Evolutionary conservation across 2,888 invertebrate genomes (phyloP).

Genomic region (Pristionchus mayeri): DNA sequence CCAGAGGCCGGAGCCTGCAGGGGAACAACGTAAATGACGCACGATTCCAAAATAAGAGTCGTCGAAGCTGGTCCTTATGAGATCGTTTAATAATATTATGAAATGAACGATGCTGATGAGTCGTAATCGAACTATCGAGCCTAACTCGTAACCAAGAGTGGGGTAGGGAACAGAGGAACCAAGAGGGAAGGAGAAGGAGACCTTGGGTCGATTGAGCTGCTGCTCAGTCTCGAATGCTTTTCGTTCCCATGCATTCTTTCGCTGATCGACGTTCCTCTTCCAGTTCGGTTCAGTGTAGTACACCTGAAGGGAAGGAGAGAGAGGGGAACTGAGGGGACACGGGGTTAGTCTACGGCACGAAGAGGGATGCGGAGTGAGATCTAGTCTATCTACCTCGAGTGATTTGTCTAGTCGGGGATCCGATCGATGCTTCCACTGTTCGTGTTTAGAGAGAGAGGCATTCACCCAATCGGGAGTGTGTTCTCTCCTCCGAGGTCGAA

Average conservation of each 20-base stretch:
- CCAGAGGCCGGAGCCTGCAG: constrained; percentile 59
- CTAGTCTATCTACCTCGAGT: constrained; percentile 46
- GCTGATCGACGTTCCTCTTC: constrained; percentile 68
- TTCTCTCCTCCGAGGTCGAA: constrained; percentile 56
- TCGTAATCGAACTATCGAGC: neutral
- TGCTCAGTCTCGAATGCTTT: constrained; percentile 68
- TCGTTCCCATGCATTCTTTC: constrained; percentile 70
- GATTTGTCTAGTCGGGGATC: constrained; percentile 62
- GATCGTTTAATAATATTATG: neutral
- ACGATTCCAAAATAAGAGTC: no score
- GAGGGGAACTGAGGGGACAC: neutral
- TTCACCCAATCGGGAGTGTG: constrained; percentile 66
- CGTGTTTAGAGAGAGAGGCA: constrained; percentile 62
- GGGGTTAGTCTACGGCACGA: neutral
- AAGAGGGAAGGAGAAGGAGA: constrained; percentile 45
- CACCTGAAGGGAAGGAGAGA: constrained; percentile 61
- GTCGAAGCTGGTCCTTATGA: no score
- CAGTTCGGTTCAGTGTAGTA: constrained; percentile 72
- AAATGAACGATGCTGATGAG: neutral
- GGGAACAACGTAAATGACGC: neutral
- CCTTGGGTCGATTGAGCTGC: constrained; percentile 69
- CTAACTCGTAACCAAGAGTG: neutral
- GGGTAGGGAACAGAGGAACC: neutral
- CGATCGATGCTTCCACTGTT: constrained; percentile 62
- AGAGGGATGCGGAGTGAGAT: neutral